Conservation (phyloP, 2,797 vertebrate species). For the Pampus argenteus region DNA sequence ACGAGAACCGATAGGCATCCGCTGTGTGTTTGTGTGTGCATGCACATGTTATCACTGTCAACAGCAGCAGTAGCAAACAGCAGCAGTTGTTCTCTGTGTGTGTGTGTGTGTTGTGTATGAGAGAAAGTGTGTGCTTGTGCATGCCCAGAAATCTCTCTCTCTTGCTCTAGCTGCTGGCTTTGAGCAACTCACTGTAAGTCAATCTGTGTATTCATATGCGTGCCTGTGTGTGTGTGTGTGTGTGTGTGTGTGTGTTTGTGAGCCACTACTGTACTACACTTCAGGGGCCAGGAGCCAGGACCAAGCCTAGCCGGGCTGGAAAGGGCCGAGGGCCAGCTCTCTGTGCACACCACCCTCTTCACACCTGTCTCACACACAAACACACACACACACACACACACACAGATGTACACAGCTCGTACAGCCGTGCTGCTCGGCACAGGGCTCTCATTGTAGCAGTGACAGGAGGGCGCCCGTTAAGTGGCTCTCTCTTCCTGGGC, state of each 20-base stretch:
- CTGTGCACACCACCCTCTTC: slow-evolving; percentile 69
- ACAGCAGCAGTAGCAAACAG: slow-evolving; percentile 72
- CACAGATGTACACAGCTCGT: slow-evolving; percentile 21
- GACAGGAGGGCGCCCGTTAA: slow-evolving; percentile 82
- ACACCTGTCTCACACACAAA: slow-evolving; percentile 69
- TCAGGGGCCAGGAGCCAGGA: slow-evolving; percentile 63
- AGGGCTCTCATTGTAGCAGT: slow-evolving; percentile 79
- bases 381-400: slow-evolving; percentile 23
- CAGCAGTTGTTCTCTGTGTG: slow-evolving; percentile 63
- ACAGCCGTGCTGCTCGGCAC: slow-evolving; percentile 65
- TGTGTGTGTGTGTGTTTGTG: slow-evolving; percentile 41
- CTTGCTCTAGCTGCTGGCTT: slow-evolving; percentile 62
- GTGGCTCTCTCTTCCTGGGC: slow-evolving; percentile 76
- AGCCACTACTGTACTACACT: slow-evolving; percentile 64
- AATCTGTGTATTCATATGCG: slow-evolving; percentile 70
- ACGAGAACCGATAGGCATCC: slow-evolving; percentile 63
- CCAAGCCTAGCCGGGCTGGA: slow-evolving; percentile 55
- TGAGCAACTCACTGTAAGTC: slow-evolving; percentile 73
- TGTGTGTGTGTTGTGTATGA: slow-evolving; percentile 49
- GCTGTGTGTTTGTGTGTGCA: slow-evolving; percentile 53
- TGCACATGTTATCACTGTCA: slow-evolving; percentile 78
- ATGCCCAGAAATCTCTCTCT: slow-evolving; percentile 29
- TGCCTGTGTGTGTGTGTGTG: slow-evolving; percentile 29
- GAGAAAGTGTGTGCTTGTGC: slow-evolving; percentile 56
- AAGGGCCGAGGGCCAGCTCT: slow-evolving; percentile 73